Base-by-base conservation (phyloP, 2,113 vertebrate genomes). In the Taurulus bubalis region DNA sequence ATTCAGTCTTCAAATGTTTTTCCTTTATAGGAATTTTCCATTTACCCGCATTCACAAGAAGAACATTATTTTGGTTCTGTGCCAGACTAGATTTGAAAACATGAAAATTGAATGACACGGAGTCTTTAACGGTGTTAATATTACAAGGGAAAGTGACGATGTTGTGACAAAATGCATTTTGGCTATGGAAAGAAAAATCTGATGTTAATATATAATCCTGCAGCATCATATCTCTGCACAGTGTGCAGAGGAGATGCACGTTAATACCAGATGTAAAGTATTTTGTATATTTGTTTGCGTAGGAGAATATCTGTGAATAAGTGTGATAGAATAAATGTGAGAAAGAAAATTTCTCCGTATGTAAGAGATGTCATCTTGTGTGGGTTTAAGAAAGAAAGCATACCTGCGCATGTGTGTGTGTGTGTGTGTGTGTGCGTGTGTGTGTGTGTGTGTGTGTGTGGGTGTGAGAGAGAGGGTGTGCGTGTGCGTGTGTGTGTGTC, bases 131-230 rank as follows among this genome's bases (percentile, higher is more conserved):
- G 68, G 20, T 73, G 64, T 83, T 80, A 67, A 91, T 67, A 62
- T 81, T 75, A 56, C 45, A 81, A 51, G 53, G 9, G 14, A 26
- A 79, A 83, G 71, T 40, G 58, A 77, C 30, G 10, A 65, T n/a
- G 42, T 77, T 34, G 53, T 80, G 74, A 77, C 68, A 79, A 85
- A 85, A 20, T 24, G 30, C 45, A 51, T 77, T 71, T 71, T 58
- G 22, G 56, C 32, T 32, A 26, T 5, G 71, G 30, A 59, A 15
- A 36, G 24, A 62, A 71, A 77, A 79, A 42, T 56, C 42, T 4
- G 38, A 75, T 90, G 66, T 78, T 40, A 82, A 74, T 82, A 74
- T 82, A 63, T 68, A 79, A 87, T 85, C 66, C 74, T 24, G 67
- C 51, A 74, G 64, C 58, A 68, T 82, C 60, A 45, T 36, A 77